Evolutionary conservation across 2,797 vertebrate genomes (phyloP).

Genomic region (Lithobates sylvaticus): DNA sequence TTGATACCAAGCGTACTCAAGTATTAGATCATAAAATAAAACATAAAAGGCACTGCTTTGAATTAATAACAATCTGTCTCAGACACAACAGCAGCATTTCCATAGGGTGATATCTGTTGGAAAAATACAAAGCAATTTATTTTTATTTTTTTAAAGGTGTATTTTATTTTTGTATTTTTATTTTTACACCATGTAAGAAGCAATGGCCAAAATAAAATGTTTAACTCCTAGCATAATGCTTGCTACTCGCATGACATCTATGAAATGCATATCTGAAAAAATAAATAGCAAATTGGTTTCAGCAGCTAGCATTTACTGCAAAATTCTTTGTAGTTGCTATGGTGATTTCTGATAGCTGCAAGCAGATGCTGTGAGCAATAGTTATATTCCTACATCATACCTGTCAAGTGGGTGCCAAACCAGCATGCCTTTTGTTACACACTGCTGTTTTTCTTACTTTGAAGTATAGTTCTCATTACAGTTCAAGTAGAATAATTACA

Average conservation of each 20-base stretch:
- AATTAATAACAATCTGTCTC: no score
- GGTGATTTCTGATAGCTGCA: slow-evolving; percentile 55
- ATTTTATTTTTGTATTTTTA: background rate
- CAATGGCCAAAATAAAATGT: slow-evolving; percentile 11
- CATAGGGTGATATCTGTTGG: no score
- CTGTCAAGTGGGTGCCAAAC: slow-evolving; percentile 58
- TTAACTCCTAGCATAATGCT: slow-evolving; percentile 21
- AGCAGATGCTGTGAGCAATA: slow-evolving; percentile 57
- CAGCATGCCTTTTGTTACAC: slow-evolving; percentile 52
- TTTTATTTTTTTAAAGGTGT: background rate
- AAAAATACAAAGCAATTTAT: no score
- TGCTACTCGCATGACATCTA: slow-evolving; percentile 39
- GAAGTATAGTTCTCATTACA: slow-evolving; percentile 48
- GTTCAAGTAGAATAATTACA: slow-evolving; percentile 39
- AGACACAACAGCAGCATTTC: no score
- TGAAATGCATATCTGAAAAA: slow-evolving; percentile 39
- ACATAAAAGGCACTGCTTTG: no score
- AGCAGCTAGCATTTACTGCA: slow-evolving; percentile 48
- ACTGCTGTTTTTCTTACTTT: slow-evolving; percentile 43
- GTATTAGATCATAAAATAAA: no score
- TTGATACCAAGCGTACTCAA: no score
- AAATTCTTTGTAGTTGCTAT: slow-evolving; percentile 55
- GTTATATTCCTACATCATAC: slow-evolving; percentile 58
- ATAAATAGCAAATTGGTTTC: slow-evolving; percentile 55
- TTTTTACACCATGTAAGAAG: background rate